Base-by-base conservation (phyloP, 2,797 vertebrate species). In the Potorous gilbertii region DNA sequence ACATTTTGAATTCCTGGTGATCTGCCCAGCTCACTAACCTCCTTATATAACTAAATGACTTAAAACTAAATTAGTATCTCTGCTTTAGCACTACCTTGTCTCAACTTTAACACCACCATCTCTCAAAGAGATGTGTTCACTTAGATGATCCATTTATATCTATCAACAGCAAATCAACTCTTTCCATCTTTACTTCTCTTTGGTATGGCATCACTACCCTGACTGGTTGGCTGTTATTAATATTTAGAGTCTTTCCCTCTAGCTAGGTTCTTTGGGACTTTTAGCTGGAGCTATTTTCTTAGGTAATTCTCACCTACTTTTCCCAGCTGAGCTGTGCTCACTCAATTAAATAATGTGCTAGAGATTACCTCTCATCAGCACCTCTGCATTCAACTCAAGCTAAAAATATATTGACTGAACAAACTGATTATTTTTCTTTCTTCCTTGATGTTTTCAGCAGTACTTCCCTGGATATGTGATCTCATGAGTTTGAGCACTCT, bases 321-420 rank as follows among this genome's bases (percentile, higher is more conserved):
- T 92, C 46, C 8, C 94, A 81, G 40, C 96, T 90, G 91, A 94
- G 91, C 40, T 92, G 56, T 92, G 56, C 55, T 50, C 90, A 91
- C 46, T 96, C 94, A 92, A 24, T 96, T 93, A 94, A 74, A 90
- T 94, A 95, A 55, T 54, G 50, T 28, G 28, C 40, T 87, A 0
- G 40, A 28, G 3, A 90, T 89, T 90, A 29, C 54, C 57, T 90
- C 56, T 62, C 94, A 92, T 96, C 87, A 66, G 24, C 91, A 55
- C 92, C 81, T 46, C 57, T 95, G 28, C 0, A 87, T 46, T 94
- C 59, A 90, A 92, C 16, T 94, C 94, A 94, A 96, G 94, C 34
- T 92, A 54, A 96, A 96, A 95, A 46, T 91, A 92, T 91, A 95
- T 54, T 16, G 56, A 92, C 74, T 87, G 55, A 89, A 34, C 95